Conservation (phyloP, 2,888 invertebrate genomes). For the Augiades crinisus region DNA sequence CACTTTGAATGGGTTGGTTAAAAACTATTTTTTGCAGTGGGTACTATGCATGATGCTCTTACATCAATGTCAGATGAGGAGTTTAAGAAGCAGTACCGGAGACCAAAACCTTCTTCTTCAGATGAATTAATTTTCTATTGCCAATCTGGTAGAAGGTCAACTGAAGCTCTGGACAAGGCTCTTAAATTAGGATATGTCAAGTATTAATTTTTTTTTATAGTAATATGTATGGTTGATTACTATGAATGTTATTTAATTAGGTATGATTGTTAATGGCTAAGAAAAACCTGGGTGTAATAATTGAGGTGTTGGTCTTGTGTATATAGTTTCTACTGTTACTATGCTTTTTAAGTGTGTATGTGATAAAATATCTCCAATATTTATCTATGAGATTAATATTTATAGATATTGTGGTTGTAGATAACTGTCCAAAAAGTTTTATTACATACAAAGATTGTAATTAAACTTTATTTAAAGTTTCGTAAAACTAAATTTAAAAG, state of each 20-base stretch:
- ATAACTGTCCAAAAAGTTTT: too few relatives aligned
- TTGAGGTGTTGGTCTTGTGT: too few relatives aligned
- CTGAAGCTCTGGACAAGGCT: slow-evolving; percentile 63
- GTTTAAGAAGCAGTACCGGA: slow-evolving; percentile 55
- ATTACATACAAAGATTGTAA: too few relatives aligned
- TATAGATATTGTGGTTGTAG: too few relatives aligned
- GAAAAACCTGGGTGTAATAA: too few relatives aligned
- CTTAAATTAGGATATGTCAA: slow-evolving; percentile 62
- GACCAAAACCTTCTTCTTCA: slow-evolving; percentile 56
- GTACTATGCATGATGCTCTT: slow-evolving; percentile 52
- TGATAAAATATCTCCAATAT: too few relatives aligned
- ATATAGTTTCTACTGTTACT: too few relatives aligned
- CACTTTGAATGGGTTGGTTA: too few relatives aligned
- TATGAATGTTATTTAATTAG: neutral
- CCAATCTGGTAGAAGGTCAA: slow-evolving; percentile 59
- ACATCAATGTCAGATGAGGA: slow-evolving; percentile 62
- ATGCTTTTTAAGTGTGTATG: too few relatives aligned
- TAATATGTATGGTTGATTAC: too few relatives aligned
- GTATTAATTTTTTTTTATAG: slow-evolving; percentile 1
- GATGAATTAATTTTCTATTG: slow-evolving; percentile 75
- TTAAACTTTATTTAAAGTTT: neutral
- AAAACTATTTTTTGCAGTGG: slow-evolving; percentile 46
- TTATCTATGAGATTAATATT: too few relatives aligned
- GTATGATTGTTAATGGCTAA: neutral
- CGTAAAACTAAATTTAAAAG: too few relatives aligned